Base-by-base conservation (phyloP, 2,888 invertebrate genomes). In the Tanypteryx hageni region DNA sequence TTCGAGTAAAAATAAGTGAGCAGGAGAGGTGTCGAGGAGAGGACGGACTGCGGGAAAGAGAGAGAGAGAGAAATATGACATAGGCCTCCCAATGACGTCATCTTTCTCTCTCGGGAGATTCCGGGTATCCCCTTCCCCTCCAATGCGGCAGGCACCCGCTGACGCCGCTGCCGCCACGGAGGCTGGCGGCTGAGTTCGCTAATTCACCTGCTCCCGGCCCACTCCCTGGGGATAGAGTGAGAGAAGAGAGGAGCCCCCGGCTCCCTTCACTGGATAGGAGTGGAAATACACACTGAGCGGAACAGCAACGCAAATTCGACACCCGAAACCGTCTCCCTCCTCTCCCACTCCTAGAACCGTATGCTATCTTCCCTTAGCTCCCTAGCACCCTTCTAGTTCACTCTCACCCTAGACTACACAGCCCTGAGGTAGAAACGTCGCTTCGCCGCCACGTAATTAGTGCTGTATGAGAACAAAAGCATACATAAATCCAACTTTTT, bases 141-240 rank as follows among this genome's bases (percentile, higher is more conserved):
- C 83, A 83, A 83, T 83, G 83, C 83, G 83, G 83, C 83, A 83
- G n/a, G 56, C 83, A 57, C 83, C 56, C 57, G 83, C 83, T n/a
- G 56, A 83, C 83, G 56, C 83, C 83, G 83, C 83, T 44, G 83
- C 83, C 83, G 56, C 56, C 83, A 18, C 18, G n/a, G 31, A 16
- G 57, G 83, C 57, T 44, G 64, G 64, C 64, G 64, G 64, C 64
- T 83, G 56, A 83, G 83, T n/a, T 57, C 83, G 83, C 83, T 56
- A 56, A 83, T 56, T 83, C 83, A 83, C 83, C 83, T 83, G 83
- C 83, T 57, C 44, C 83, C 83, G 82, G 82, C 82, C 9, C 64
- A 64, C 64, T 5, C 11, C 64, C 64, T n/a, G 10, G 16, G 64
- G 13, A 64, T 5, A n/a, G 64, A 64, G 64, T 7, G 64, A n/a